A percentile compares a stretch with the other conserved stretches of the same genome.
Evolutionary conservation across 2,888 invertebrate species (phyloP).

Genomic region (Zele albiditarsus): DNA sequence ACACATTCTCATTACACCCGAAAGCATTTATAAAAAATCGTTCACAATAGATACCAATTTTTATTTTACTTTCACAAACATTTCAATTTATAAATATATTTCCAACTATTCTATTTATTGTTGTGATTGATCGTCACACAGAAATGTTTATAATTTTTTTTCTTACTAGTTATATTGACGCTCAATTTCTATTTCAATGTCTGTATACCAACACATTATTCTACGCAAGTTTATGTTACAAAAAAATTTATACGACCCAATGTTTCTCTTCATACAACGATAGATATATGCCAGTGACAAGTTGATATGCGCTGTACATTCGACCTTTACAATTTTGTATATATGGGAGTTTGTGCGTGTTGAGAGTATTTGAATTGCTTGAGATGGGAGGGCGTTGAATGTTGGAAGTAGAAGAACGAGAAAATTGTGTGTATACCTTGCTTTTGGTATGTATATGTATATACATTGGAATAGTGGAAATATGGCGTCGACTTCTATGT

Average conservation of each 20-base stretch:
- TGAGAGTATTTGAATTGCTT: not conserved
- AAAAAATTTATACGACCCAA: not conserved
- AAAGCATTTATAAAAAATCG: not conserved
- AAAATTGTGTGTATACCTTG: not conserved
- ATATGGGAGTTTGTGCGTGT: not conserved
- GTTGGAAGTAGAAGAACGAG: not conserved
- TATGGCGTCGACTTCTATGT: not conserved
- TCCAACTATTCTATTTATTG: not conserved
- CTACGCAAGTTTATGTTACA: not conserved
- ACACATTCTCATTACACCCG: not conserved
- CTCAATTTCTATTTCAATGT: not conserved
- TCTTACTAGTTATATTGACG: not conserved
- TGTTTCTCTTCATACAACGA: not conserved
- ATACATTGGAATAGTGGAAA: not conserved
- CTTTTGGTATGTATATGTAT: not conserved
- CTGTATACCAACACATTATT: not conserved
- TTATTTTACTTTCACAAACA: not conserved
- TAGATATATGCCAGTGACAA: not conserved
- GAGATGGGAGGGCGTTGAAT: not conserved
- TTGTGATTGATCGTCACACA: not conserved
- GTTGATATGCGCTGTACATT: not conserved
- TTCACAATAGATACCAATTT: not conserved
- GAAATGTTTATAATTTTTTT: not conserved
- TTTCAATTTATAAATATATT: too few species aligned
- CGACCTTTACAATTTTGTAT: not conserved